These are phyloP conservation scores for Choloepus hoffmanni DNA, from an alignment of 2,113 vertebrate genomes.

Conservation along the genomic window DNA sequence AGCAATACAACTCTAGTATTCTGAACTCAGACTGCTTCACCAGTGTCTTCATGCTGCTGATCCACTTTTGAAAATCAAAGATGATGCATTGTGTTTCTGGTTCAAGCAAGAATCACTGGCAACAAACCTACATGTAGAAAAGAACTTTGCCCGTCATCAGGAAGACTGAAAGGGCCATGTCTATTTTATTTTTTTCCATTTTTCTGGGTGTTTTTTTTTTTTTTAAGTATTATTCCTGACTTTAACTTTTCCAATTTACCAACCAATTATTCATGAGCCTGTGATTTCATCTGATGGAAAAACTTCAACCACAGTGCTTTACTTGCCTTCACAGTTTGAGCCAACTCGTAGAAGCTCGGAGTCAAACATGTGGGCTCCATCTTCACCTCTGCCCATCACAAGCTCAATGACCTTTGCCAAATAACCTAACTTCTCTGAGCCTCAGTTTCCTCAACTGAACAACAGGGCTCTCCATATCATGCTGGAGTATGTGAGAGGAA, in stretches of 20 bases:
- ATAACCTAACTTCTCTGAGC: not conserved
- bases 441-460: not conserved
- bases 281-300: too few relatives aligned
- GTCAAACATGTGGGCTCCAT: fast-evolving
- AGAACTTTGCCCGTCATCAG: not conserved
- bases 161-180: fast-evolving
- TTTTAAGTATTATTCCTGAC: not conserved
- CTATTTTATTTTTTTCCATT: not conserved
- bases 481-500: too few relatives aligned
- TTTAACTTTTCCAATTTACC: not conserved
- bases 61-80: not conserved
- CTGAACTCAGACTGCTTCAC: not conserved
- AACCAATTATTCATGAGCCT: not conserved
- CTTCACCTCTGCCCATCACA: not conserved
- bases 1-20: fast-evolving
- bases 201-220: not conserved
- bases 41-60: fast-evolving
- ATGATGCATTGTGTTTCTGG: fast-evolving
- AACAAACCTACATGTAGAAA: not conserved
- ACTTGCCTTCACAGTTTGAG: not conserved
- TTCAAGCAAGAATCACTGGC: fast-evolving
- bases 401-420: not conserved
- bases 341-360: fast-evolving
- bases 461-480: fast-evolving
- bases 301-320: too few relatives aligned